Evolutionary conservation across 2,113 vertebrate species (phyloP), one percentile per base, ranked within the genome.

Genomic region (Herpetotheres cachinnans): DNA sequence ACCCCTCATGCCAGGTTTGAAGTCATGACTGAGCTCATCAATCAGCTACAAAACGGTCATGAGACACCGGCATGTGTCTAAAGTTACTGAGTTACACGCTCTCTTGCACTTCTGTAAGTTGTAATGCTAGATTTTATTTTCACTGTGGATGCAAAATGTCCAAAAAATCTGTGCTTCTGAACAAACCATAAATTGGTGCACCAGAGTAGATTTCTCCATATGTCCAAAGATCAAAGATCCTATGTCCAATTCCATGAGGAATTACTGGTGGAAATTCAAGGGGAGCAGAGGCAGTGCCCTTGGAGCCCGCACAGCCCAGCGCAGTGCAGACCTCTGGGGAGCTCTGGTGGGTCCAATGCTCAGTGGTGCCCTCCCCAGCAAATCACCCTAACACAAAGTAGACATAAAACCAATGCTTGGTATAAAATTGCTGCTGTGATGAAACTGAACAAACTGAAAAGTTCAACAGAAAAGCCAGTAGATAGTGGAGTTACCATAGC

Each of bases 21-120:
- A 93, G 32, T 34, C 59, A 74, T 40, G 24, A 30, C 85, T 40
- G 72, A 83, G 85, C 11, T 91, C 76, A 1, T 88, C 96, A 94
- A 96, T 95, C 96, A 94, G 47, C 32, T 47, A 72, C 71, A 95
- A 91, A 96, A 83, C 32, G 71, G 42, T 62, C 20, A 17, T 46
- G 84, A 92, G 87, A 54, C 73, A 55, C 66, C 0, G 0, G 4
- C 1, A 3, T 56, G 25, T 61, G 47, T 97, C 82, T 94, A 54
- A 90, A 80, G 90, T 92, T 94, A 93, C 92, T 26, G 85, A 4
- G 76, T 80, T 73, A 94, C 70, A 50, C 0, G 9, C 85, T 77
- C 78, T 70, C 87, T 29, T 88, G 62, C 25, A 24, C 62, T 85
- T 70, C 63, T 82, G 19, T 58, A 32, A 69, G 72, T 56, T 22